Percentiles rank a stretch among this genome's conserved stretches.
phyloP scores from a whole-genome alignment of 2,797 vertebrate genomes.

The Danio tinwini region DNA sequence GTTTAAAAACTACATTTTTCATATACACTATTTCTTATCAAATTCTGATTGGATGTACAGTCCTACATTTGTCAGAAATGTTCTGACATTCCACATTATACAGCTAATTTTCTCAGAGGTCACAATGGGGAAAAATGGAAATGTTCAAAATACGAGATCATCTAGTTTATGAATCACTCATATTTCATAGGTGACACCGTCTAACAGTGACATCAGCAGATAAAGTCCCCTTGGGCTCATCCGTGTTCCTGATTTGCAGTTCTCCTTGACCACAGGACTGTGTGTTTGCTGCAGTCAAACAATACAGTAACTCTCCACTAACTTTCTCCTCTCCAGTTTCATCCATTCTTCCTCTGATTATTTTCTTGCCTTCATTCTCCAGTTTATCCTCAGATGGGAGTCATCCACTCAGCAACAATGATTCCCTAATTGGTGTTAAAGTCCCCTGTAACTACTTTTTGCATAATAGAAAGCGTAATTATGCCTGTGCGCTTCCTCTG shows the following conservation, averaged over 20 bases:
- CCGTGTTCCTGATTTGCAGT: slow-evolving; percentile 35
- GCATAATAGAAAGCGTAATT: slow-evolving; percentile 47
- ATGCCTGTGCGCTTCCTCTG: slow-evolving; percentile 28
- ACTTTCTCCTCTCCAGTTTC: slow-evolving; percentile 29
- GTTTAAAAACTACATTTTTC: too few relatives aligned
- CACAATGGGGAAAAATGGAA: neutral
- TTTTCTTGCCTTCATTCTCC: slow-evolving; percentile 13
- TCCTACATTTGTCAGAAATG: too few relatives aligned
- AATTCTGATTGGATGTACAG: too few relatives aligned
- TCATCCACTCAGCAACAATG: slow-evolving; percentile 45
- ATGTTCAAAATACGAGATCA: neutral
- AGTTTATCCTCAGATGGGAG: slow-evolving; percentile 47
- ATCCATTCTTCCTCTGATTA: slow-evolving; percentile 4
- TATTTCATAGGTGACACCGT: neutral
- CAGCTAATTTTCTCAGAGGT: neutral
- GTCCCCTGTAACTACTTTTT: slow-evolving; percentile 49
- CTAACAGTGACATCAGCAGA: neutral
- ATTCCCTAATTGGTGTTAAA: slow-evolving; percentile 53
- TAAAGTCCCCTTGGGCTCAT: slow-evolving; percentile 3
- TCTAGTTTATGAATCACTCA: neutral
- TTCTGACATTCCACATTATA: too few relatives aligned
- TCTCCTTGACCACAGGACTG: slow-evolving; percentile 24
- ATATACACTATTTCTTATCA: too few relatives aligned
- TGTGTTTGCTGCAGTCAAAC: slow-evolving; percentile 23
- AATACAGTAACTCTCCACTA: slow-evolving; percentile 13